phyloP scores from a whole-genome alignment of 2,888 invertebrate genomes.

The Chaetogeoica ovagalla region DNA sequence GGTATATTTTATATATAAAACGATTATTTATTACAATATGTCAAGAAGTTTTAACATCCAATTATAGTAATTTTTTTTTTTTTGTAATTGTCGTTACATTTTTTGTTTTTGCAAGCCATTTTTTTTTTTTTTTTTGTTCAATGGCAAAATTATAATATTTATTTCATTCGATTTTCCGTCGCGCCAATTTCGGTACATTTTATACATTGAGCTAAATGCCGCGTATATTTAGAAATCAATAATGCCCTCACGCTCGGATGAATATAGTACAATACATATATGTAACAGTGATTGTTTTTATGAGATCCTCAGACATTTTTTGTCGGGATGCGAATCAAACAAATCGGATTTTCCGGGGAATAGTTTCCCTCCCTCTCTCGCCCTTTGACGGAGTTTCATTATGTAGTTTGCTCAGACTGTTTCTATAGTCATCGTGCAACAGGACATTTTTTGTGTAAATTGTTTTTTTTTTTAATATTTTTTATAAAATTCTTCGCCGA shows the following conservation, averaged over 20 bases:
- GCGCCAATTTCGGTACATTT: no score
- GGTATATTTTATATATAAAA: no score
- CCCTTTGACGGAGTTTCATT: neutral
- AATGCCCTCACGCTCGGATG: neutral
- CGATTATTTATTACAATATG: no score
- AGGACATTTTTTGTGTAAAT: neutral
- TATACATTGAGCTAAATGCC: conserved; percentile 3
- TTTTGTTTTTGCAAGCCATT: no score
- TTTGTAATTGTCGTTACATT: no score
- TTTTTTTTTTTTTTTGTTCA: no score
- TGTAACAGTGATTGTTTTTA: neutral
- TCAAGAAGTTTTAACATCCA: no score
- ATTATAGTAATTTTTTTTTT: no score
- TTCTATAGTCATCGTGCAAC: no score
- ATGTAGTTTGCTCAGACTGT: neutral
- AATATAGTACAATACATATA: no score
- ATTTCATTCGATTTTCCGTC: no score
- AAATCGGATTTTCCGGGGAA: conserved; percentile 21
- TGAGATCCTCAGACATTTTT: neutral
- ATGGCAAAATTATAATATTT: no score
- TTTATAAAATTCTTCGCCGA: neutral
- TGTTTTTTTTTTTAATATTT: conserved; percentile 1
- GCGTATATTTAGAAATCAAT: neutral
- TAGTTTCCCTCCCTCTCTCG: neutral
- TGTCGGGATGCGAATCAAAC: neutral